These are phyloP conservation scores for Thalassoma bifasciatum DNA, from an alignment of 2,113 vertebrate species.

Conservation along the genomic window DNA sequence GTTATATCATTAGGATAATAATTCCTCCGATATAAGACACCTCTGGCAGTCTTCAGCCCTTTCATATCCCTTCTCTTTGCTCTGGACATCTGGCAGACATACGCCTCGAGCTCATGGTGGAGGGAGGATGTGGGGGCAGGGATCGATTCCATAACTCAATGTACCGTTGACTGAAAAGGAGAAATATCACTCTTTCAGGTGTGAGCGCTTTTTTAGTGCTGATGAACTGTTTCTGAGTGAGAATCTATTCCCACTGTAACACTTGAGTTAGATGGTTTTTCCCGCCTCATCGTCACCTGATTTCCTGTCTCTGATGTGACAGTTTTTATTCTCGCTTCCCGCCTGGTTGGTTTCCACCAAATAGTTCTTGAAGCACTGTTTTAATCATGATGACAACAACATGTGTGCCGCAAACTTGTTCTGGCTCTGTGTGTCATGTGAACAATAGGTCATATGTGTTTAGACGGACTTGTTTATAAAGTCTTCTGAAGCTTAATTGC, in stretches of 20 bases:
- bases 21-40: slow-evolving; percentile 79
- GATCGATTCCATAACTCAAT: slow-evolving; percentile 65
- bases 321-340: slow-evolving; percentile 63
- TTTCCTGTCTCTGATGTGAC: slow-evolving; percentile 62
- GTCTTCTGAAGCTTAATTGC: slow-evolving; percentile 49
- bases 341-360: slow-evolving; percentile 54
- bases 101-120: slow-evolving; percentile 58
- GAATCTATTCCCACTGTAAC: slow-evolving; percentile 28
- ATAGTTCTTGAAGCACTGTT: slow-evolving; percentile 48
- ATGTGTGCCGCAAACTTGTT: slow-evolving; percentile 66
- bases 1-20: slow-evolving; percentile 78
- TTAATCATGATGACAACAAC: slow-evolving; percentile 65
- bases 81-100: slow-evolving; percentile 82
- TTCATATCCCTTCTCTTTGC: slow-evolving; percentile 66
- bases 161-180: slow-evolving; percentile 54
- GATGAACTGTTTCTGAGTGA: background rate
- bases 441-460: slow-evolving; percentile 62
- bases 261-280: slow-evolving; percentile 15
- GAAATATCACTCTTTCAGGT: slow-evolving; percentile 66
- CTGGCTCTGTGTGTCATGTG: slow-evolving; percentile 16
- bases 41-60: slow-evolving; percentile 66
- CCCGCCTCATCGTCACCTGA: slow-evolving; percentile 57
- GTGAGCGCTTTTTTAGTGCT: slow-evolving; percentile 38
- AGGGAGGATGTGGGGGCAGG: slow-evolving; percentile 69
- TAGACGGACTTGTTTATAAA: slow-evolving; percentile 52